Conservation (phyloP, 2,797 vertebrate species). For the Crax fasciolata region DNA sequence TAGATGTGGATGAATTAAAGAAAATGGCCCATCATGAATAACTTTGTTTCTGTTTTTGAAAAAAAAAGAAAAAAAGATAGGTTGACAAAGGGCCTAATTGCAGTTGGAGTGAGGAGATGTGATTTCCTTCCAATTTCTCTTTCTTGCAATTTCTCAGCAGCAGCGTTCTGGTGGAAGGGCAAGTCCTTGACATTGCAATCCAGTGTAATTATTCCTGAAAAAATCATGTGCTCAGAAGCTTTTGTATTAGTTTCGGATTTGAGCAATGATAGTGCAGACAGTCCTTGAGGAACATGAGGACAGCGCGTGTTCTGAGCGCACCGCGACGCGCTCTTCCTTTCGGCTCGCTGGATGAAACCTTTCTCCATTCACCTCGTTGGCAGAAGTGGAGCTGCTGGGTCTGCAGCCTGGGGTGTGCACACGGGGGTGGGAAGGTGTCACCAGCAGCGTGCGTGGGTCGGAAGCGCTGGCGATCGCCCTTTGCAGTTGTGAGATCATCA, state of each 20-base stretch:
- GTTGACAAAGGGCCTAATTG: conserved; percentile 20
- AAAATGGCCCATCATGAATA: not conserved
- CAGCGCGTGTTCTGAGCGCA: not conserved
- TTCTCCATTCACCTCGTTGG: not conserved
- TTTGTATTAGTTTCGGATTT: conserved; percentile 51
- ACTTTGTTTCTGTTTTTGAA: conserved; percentile 16
- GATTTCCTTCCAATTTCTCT: not conserved
- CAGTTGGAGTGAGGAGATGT: not conserved
- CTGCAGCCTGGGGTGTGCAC: too few species aligned
- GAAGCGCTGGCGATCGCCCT: not conserved
- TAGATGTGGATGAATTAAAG: not conserved
- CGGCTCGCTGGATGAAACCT: not conserved
- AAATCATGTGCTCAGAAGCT: conserved; percentile 44
- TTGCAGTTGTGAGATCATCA: not conserved
- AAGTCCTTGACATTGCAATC: conserved; percentile 28
- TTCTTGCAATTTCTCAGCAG: not conserved
- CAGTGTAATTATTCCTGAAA: conserved; percentile 47
- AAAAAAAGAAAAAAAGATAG: not conserved
- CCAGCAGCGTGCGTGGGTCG: not conserved
- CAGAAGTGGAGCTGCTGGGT: not conserved
- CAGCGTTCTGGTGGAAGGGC: conserved; percentile 35
- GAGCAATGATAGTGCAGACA: not conserved
- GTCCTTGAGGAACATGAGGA: not conserved
- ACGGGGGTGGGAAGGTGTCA: not conserved
- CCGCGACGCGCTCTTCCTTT: not conserved